A percentile compares a stretch with the other conserved stretches of the same genome.
phyloP scores from a whole-genome alignment of 2,113 vertebrate species.

The Chamaetylas fuelleborni region DNA sequence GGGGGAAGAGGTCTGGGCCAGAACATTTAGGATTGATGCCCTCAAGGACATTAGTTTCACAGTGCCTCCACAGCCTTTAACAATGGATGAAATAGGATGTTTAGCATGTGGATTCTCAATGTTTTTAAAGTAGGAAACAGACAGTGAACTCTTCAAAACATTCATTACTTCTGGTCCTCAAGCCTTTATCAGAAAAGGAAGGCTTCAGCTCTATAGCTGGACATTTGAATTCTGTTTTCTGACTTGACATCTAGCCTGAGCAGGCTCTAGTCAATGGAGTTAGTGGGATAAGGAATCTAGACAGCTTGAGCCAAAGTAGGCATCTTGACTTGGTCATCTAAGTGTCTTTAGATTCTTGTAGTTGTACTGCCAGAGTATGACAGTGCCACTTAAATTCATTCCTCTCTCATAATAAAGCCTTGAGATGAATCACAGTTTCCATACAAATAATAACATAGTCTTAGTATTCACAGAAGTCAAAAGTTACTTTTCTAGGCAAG shows the following conservation, averaged over 20 bases:
- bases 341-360: neutral
- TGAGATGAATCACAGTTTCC: neutral
- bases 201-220: neutral
- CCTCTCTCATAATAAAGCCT: neutral
- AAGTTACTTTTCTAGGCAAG: neutral
- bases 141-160: neutral
- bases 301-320: neutral
- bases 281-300: neutral
- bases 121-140: neutral
- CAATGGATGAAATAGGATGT: neutral
- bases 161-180: neutral
- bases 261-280: neutral
- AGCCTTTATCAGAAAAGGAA: neutral
- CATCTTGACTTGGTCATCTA: accelerated
- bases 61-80: neutral
- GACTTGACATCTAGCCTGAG: neutral
- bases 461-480: neutral
- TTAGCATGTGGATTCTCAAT: neutral
- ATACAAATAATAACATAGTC: neutral
- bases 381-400: neutral
- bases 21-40: neutral
- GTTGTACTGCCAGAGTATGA: neutral
- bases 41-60: neutral
- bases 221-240: neutral
- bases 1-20: accelerated